Conservation (phyloP, 2,797 vertebrate species). For the Esox masquinongy region DNA sequence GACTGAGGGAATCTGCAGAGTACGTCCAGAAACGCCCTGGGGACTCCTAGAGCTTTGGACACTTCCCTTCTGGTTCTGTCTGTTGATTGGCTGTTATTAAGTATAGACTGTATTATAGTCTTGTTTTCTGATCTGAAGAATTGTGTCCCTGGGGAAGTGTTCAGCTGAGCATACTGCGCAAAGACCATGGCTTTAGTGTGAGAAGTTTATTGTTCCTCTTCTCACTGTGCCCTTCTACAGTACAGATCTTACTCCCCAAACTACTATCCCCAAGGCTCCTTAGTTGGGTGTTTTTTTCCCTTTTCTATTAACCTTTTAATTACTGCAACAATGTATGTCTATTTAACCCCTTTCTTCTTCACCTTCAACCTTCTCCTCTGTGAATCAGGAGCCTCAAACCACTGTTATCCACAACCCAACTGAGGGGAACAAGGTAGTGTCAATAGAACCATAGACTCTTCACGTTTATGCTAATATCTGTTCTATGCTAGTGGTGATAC, state of each 20-base stretch:
- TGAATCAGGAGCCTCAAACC: slow-evolving; percentile 96
- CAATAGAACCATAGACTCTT: slow-evolving; percentile 17
- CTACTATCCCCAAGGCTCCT: too few relatives aligned
- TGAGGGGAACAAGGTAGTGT: slow-evolving; percentile 98
- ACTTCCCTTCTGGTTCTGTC: background rate
- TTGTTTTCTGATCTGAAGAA: background rate
- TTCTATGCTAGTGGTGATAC: slow-evolving; percentile 23
- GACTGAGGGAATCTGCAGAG: background rate
- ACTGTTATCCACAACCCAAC: slow-evolving; percentile 98
- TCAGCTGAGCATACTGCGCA: background rate
- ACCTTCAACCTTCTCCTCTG: slow-evolving; percentile 64
- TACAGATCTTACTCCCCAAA: too few relatives aligned
- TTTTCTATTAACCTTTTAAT: background rate
- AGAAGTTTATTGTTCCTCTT: too few relatives aligned
- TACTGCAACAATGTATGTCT: slow-evolving; percentile 40
- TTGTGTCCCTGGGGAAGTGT: background rate
- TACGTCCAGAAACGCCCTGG: background rate
- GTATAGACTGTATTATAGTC: too few relatives aligned
- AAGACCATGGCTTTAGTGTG: too few relatives aligned
- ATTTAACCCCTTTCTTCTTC: slow-evolving; percentile 58
- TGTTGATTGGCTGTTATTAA: background rate
- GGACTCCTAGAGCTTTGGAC: background rate
- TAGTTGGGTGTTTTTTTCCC: background rate
- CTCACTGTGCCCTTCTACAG: too few relatives aligned
- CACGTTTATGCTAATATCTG: slow-evolving; percentile 29